Percentiles rank a stretch among this genome's conserved stretches.
These are phyloP conservation scores for Nematostella vectensis DNA, from an alignment of 92 coral and sea anemone genomes.

Conservation along the genomic window DNA sequence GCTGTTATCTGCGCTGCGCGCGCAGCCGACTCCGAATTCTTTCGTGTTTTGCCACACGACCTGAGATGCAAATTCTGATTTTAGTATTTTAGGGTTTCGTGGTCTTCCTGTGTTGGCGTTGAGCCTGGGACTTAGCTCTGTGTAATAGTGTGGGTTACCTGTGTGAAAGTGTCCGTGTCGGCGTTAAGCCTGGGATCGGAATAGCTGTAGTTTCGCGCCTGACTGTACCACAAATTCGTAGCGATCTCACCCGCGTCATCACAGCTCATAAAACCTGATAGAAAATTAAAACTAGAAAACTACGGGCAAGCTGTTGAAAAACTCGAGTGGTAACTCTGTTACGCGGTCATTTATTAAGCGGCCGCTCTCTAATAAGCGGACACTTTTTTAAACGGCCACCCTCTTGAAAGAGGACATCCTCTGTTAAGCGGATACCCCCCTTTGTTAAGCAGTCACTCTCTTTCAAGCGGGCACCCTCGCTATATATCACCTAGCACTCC, in stretches of 20 bases:
- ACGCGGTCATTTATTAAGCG: too few species aligned
- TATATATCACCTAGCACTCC: too few species aligned
- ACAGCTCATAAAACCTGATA: conserved; percentile 62
- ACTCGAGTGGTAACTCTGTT: too few species aligned
- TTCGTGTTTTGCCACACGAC: conserved; percentile 68
- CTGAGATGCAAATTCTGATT: conserved; percentile 14
- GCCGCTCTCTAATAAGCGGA: too few species aligned
- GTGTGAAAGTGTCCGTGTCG: conserved; percentile 81
- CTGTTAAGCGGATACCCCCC: too few species aligned
- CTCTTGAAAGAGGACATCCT: too few species aligned
- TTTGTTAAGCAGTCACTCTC: too few species aligned
- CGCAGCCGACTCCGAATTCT: conserved; percentile 70
- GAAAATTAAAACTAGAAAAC: background rate
- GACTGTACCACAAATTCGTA: conserved; percentile 87
- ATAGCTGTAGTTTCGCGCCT: conserved; percentile 71
- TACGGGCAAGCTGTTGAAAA: background rate
- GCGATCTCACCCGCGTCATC: conserved; percentile 82
- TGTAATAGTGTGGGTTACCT: conserved; percentile 25
- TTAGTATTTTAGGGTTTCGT: too few species aligned
- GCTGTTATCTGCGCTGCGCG: conserved; percentile 27
- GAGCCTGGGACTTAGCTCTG: conserved; percentile 26
- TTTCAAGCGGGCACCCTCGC: too few species aligned
- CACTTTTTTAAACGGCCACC: too few species aligned
- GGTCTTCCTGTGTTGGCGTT: conserved; percentile 60
- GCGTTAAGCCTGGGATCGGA: conserved; percentile 78